A percentile compares a stretch with the other conserved stretches of the same genome.
Conservation (phyloP, 2,113 vertebrate species). For the Grus americana region DNA sequence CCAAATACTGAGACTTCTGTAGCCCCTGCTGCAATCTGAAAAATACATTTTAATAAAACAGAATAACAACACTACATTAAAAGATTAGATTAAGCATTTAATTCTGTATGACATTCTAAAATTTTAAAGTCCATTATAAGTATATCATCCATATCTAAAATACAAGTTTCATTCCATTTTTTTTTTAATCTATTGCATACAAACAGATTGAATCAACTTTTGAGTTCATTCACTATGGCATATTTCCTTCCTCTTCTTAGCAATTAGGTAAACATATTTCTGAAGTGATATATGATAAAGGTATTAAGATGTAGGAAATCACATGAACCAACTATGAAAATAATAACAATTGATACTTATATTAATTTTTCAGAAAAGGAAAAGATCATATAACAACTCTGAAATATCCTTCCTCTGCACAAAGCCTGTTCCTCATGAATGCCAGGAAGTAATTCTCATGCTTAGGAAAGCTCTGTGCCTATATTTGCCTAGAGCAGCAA, state of each 20-base stretch:
- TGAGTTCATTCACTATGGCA: not conserved
- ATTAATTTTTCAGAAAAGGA: not conserved
- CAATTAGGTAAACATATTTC: not conserved
- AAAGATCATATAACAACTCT: not conserved
- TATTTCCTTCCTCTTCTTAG: not conserved
- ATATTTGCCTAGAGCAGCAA: not conserved
- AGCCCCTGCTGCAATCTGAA: constrained; percentile 90
- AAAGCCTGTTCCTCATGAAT: not conserved
- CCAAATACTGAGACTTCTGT: constrained; percentile 93
- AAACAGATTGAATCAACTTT: not conserved
- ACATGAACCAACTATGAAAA: not conserved
- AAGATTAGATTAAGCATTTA: not conserved
- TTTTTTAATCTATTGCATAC: not conserved
- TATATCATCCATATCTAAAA: not conserved
- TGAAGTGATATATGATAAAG: not conserved
- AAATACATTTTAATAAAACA: constrained; percentile 50
- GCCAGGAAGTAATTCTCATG: not conserved
- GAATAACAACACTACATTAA: not conserved
- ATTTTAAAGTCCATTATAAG: not conserved
- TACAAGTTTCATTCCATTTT: not conserved
- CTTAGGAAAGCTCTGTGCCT: not conserved
- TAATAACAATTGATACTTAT: not conserved
- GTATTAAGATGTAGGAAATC: not conserved
- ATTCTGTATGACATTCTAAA: not conserved
- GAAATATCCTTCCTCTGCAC: not conserved